phyloP scores from a whole-genome alignment of 2,888 invertebrate species.

The Pandemis cinnamomeana region DNA sequence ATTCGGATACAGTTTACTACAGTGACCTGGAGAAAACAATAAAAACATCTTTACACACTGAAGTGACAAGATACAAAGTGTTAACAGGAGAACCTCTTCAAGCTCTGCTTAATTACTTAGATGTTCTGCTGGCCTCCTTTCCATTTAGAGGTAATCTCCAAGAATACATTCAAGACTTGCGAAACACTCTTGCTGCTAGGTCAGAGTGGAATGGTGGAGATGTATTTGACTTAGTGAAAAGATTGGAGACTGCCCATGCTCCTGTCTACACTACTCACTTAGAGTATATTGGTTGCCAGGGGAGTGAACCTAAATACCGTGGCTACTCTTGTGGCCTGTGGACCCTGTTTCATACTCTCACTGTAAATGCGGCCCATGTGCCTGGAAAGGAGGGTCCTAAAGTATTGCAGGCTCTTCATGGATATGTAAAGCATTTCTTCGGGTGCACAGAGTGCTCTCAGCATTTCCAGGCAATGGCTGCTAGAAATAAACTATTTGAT shows the following conservation, averaged over 20 bases:
- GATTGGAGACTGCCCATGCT: conserved; percentile 80
- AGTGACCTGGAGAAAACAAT: conserved; percentile 95
- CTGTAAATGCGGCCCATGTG: conserved; percentile 88
- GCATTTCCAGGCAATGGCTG: conserved; percentile 95
- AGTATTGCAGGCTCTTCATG: conserved; percentile 92
- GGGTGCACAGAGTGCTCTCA: conserved; percentile 95
- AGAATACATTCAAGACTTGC: conserved; percentile 86
- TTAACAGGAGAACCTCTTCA: conserved; percentile 89
- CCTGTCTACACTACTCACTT: conserved; percentile 82
- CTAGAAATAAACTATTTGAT: conserved; percentile 87
- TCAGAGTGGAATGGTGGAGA: conserved; percentile 84
- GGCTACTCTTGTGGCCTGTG: conserved; percentile 98
- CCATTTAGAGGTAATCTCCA: conserved; percentile 89
- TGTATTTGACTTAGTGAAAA: conserved; percentile 83
- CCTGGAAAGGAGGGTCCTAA: conserved; percentile 85
- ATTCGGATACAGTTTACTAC: conserved; percentile 89
- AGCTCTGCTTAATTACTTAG: conserved; percentile 90
- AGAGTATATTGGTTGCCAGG: conserved; percentile 92
- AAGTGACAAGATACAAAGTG: conserved; percentile 88
- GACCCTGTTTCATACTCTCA: conserved; percentile 96
- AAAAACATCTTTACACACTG: conserved; percentile 92
- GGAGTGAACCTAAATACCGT: conserved; percentile 89
- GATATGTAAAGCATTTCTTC: conserved; percentile 96
- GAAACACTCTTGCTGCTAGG: conserved; percentile 78
- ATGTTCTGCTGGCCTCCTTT: conserved; percentile 89